These are phyloP conservation scores for Aegotheles bennettii DNA, from an alignment of 2,113 vertebrate genomes.

Conservation along the genomic window DNA sequence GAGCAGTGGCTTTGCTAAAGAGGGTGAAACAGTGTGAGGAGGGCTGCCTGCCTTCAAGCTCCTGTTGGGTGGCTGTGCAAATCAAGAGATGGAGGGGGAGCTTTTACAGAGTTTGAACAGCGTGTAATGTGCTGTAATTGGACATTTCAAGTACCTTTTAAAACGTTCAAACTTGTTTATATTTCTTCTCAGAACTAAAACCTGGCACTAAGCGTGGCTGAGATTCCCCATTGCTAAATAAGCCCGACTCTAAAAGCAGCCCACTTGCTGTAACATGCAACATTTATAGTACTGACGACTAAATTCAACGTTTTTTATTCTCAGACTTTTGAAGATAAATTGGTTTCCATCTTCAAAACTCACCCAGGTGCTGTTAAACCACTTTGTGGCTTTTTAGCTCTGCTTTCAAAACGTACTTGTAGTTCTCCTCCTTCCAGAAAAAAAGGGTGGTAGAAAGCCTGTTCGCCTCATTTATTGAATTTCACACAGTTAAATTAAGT, in stretches of 20 bases:
- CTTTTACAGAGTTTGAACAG: background rate
- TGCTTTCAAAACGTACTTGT: slow-evolving; percentile 37
- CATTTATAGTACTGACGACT: background rate
- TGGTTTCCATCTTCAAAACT: slow-evolving; percentile 35
- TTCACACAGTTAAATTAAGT: slow-evolving; percentile 21
- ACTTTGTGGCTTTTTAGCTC: slow-evolving; percentile 38
- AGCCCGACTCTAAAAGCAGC: background rate
- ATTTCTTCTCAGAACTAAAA: background rate
- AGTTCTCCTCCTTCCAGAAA: background rate
- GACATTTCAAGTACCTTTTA: background rate
- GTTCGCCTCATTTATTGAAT: background rate
- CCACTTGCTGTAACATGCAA: slow-evolving; percentile 41
- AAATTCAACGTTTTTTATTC: background rate
- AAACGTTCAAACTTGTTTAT: slow-evolving; percentile 13
- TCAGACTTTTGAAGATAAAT: slow-evolving; percentile 51
- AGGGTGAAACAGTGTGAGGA: background rate
- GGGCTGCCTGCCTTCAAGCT: background rate
- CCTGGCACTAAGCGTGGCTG: background rate
- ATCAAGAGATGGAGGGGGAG: background rate
- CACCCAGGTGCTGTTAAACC: slow-evolving; percentile 29
- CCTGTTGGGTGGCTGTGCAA: fast-evolving
- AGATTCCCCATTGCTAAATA: background rate
- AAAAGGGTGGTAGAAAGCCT: background rate
- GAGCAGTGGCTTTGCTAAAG: background rate
- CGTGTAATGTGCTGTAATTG: fast-evolving